Base-by-base conservation (phyloP, 2,888 invertebrate species). In the Brachypalpus laphriformis region DNA sequence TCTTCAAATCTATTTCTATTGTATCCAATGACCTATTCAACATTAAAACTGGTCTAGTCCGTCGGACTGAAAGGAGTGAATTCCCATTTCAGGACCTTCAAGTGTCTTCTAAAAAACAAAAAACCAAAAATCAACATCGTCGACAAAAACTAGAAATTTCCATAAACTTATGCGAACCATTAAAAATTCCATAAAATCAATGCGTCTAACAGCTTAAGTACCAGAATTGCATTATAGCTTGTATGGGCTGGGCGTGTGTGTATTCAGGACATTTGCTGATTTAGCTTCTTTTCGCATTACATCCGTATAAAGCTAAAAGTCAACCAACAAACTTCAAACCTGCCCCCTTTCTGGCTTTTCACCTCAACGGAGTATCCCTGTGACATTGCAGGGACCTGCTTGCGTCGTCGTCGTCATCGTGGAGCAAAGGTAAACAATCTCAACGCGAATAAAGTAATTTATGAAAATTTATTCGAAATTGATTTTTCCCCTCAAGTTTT, bases 401-500 rank as follows among this genome's bases (percentile, higher is more conserved):
- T 18, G 25, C 49, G 22, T 40, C 9, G 11, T 47, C 20, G 57
- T 25, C 49, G 16, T 40, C 9, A 9, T 47, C 25, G 57, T n/a
- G n/a, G 18, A 56, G 63, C 47, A 83, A 81, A 85, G 75, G 83
- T 85, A 85, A 85, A 81, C 80, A 85, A 81, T 81, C 74, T 85
- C 81, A 56, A 81, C 83, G 68, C 51, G 81, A 81, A 75, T 80
- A 59, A 56, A 70, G 83, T 85, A 85, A 85, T 85, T 85, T 85
- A 85, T 85, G 81, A 81, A 85, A 85, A 85, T 85, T 85, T 85
- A 85, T 85, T 70, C 83, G 63, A 85, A 81, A 85, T 85, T 85
- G 83, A 85, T 85, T 85, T 42, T 68, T 61, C 31, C 42, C 71
- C 51, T 61, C 11, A 34, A 28, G 42, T 2, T 31, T 31, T 8